Conservation (phyloP, 2,113 vertebrate genomes). For the Thamnaconus septentrionalis region DNA sequence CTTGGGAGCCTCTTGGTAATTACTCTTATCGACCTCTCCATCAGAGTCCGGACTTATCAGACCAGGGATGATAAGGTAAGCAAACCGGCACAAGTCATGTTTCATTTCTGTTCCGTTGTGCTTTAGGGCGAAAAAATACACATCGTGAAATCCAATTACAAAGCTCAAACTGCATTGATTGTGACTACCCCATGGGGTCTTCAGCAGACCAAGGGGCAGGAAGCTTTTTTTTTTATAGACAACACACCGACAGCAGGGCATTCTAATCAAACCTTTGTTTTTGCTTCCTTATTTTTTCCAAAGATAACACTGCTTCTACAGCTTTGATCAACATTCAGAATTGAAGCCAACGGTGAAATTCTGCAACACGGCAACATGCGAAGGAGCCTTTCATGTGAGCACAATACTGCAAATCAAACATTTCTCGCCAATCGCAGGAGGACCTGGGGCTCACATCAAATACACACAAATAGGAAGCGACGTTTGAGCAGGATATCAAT, state of each 20-base stretch:
- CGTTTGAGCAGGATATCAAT: too few relatives aligned
- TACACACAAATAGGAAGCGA: too few relatives aligned
- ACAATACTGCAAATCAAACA: background rate
- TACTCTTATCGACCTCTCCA: slow-evolving; percentile 47
- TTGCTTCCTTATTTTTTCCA: background rate
- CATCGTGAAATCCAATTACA: slow-evolving; percentile 35
- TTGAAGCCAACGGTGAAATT: slow-evolving; percentile 1
- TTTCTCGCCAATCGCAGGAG: too few relatives aligned
- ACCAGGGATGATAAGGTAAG: slow-evolving; percentile 36
- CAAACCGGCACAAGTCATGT: slow-evolving; percentile 28
- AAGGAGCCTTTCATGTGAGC: background rate
- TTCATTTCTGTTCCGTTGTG: slow-evolving; percentile 1
- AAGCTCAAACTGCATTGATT: slow-evolving; percentile 49
- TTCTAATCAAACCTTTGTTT: slow-evolving; percentile 24
- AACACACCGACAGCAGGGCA: background rate
- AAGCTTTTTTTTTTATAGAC: background rate
- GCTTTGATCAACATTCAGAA: slow-evolving; percentile 27
- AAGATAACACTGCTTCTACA: background rate
- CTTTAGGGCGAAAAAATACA: slow-evolving; percentile 4
- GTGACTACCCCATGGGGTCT: slow-evolving; percentile 23
- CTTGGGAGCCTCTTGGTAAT: slow-evolving; percentile 41
- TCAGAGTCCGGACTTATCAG: slow-evolving; percentile 37
- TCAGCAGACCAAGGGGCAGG: slow-evolving; percentile 12
- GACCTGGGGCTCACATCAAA: too few relatives aligned
- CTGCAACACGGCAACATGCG: background rate